Conservation (phyloP, 2,888 invertebrate species). For the Helobdella robusta region DNA sequence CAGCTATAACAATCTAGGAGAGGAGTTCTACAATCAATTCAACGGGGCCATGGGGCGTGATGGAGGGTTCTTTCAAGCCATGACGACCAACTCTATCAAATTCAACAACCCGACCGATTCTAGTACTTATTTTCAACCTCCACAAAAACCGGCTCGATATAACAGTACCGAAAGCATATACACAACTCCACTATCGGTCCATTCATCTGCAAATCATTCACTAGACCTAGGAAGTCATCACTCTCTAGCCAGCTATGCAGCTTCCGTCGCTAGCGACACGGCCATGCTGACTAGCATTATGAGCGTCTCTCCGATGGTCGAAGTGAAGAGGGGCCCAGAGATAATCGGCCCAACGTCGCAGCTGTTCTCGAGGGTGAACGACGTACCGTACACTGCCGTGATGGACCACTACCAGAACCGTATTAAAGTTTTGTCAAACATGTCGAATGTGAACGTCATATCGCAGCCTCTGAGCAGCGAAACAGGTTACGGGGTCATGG, state of each 20-base stretch:
- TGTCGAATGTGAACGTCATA: neutral
- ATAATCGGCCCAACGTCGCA: constrained; percentile 4
- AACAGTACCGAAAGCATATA: constrained; percentile 10
- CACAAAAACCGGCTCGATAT: constrained; percentile 11
- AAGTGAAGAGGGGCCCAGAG: constrained; percentile 19
- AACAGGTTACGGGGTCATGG: no score
- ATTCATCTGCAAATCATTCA: neutral
- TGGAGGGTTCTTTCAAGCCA: no score
- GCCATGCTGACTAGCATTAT: constrained; percentile 45
- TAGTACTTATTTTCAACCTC: neutral
- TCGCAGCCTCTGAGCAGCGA: neutral
- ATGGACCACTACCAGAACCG: neutral
- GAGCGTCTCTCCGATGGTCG: constrained; percentile 44
- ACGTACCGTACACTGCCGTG: neutral
- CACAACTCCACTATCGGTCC: neutral
- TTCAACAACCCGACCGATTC: neutral
- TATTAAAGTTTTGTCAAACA: neutral
- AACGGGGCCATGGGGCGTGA: no score
- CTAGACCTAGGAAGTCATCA: constrained; percentile 27
- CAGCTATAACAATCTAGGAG: constrained; percentile 9
- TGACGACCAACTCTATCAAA: no score
- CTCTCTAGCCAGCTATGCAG: constrained; percentile 47
- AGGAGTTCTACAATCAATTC: neutral
- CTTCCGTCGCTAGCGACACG: constrained; percentile 47
- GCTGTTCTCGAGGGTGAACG: neutral